Evolutionary conservation across 1,140 invertebrate species (phyloP).

Genomic region (Neodiprion virginianus): DNA sequence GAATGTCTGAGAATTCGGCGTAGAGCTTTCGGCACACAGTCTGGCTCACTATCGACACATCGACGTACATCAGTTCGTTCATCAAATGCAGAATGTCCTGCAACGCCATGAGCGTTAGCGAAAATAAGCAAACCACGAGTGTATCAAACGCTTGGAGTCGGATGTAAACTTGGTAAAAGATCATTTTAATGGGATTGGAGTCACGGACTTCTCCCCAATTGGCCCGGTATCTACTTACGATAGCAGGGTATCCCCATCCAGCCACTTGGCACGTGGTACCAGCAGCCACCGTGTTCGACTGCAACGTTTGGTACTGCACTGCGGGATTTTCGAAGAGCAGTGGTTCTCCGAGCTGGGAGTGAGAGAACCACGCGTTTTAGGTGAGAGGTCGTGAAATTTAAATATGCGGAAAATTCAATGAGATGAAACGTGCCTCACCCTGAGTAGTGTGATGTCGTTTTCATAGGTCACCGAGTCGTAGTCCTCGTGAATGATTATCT

Average conservation of each 20-base stretch:
- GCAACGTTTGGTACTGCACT: slow-evolving; percentile 20
- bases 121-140: too few species aligned
- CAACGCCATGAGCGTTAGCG: background rate
- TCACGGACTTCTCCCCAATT: background rate
- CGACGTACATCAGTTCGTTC: slow-evolving; percentile 50
- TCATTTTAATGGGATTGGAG: background rate
- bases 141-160: background rate
- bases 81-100: slow-evolving; percentile 27
- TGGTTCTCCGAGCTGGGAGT: slow-evolving; percentile 28
- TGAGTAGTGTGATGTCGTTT: slow-evolving; percentile 46
- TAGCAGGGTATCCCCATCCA: slow-evolving; percentile 56
- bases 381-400: background rate
- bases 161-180: too few species aligned
- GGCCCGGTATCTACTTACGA: slow-evolving; percentile 28
- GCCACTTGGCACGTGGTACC: slow-evolving; percentile 47
- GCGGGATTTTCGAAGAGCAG: slow-evolving; percentile 26
- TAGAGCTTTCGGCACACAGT: slow-evolving; percentile 47
- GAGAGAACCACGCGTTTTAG: background rate
- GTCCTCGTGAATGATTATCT: slow-evolving; percentile 32
- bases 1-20: slow-evolving; percentile 54
- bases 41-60: slow-evolving; percentile 51
- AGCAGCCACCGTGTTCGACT: background rate
- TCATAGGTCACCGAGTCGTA: slow-evolving; percentile 27
- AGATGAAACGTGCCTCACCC: slow-evolving; percentile 29
- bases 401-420: background rate